Conservation (phyloP, 2,888 invertebrate species). For the Leucoma salicis region DNA sequence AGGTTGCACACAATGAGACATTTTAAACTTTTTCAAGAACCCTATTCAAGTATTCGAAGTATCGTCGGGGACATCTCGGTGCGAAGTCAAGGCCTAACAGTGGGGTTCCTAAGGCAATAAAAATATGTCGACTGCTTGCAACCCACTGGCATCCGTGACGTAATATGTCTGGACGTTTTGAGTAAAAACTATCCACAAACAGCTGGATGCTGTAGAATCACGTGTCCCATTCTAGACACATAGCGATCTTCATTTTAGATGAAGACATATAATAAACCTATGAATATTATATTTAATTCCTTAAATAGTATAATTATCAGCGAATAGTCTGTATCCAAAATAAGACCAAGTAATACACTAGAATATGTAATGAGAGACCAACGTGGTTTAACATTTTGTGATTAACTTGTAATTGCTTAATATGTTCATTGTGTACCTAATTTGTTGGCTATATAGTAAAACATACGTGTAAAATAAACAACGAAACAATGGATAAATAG, state of each 20-base stretch:
- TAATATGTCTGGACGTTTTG: constrained; percentile 59
- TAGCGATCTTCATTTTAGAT: too few relatives aligned
- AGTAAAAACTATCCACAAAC: constrained; percentile 43
- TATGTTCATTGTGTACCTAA: constrained; percentile 4
- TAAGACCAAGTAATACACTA: too few relatives aligned
- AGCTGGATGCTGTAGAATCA: constrained; percentile 42
- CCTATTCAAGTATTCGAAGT: constrained; percentile 55
- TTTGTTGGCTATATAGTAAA: constrained; percentile 26
- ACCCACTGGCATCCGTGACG: constrained; percentile 54
- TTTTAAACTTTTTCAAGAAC: constrained; percentile 37
- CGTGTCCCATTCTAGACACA: too few relatives aligned
- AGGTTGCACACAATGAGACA: constrained; percentile 43
- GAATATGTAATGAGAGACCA: too few relatives aligned
- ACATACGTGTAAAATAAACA: constrained; percentile 33
- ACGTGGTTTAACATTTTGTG: too few relatives aligned
- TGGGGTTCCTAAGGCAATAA: constrained; percentile 57
- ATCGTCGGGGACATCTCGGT: constrained; percentile 50
- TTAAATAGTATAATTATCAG: too few relatives aligned
- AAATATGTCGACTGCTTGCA: constrained; percentile 44
- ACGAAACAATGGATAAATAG: constrained; percentile 32
- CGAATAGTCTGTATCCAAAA: too few relatives aligned
- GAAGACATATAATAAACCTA: too few relatives aligned
- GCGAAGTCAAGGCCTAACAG: constrained; percentile 62
- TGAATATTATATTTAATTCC: too few relatives aligned
- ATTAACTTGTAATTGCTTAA: background rate